Evolutionary conservation across 2,113 vertebrate genomes (phyloP).

Genomic region (Eurypyga helias): DNA sequence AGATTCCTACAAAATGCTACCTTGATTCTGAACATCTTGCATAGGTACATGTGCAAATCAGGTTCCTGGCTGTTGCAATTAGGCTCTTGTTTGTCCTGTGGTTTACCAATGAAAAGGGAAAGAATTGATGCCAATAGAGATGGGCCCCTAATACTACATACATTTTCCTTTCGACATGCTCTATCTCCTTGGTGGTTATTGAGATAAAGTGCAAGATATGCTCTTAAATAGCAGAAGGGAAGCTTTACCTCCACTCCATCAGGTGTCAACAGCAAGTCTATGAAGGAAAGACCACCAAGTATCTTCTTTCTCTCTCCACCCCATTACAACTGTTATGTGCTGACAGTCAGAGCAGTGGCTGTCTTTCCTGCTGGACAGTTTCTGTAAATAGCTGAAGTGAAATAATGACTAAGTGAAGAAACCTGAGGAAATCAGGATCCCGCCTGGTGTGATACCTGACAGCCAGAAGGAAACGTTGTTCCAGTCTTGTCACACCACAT

Average conservation of each 20-base stretch:
- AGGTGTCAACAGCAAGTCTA: background rate
- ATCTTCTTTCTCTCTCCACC: background rate
- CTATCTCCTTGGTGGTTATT: background rate
- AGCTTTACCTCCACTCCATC: background rate
- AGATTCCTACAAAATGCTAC: background rate
- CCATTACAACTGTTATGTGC: background rate
- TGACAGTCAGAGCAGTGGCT: background rate
- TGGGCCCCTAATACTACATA: rapidly evolving
- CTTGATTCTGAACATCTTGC: background rate
- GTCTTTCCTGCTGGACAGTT: background rate
- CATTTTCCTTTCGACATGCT: background rate
- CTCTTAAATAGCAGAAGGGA: background rate
- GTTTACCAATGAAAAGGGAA: background rate
- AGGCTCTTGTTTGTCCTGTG: background rate
- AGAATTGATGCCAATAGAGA: background rate
- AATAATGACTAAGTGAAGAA: conserved; percentile 40
- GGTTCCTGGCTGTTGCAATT: background rate
- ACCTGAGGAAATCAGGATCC: background rate
- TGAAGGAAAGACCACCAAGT: background rate
- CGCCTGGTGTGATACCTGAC: conserved; percentile 12
- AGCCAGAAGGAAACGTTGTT: background rate
- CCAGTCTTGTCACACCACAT: background rate
- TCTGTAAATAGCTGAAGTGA: conserved; percentile 26
- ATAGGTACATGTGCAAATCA: background rate
- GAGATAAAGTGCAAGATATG: background rate